A percentile compares a stretch with the other conserved stretches of the same genome.
Evolutionary conservation across 2,888 invertebrate species (phyloP).

Genomic region (Omphaloscelis lunosa): DNA sequence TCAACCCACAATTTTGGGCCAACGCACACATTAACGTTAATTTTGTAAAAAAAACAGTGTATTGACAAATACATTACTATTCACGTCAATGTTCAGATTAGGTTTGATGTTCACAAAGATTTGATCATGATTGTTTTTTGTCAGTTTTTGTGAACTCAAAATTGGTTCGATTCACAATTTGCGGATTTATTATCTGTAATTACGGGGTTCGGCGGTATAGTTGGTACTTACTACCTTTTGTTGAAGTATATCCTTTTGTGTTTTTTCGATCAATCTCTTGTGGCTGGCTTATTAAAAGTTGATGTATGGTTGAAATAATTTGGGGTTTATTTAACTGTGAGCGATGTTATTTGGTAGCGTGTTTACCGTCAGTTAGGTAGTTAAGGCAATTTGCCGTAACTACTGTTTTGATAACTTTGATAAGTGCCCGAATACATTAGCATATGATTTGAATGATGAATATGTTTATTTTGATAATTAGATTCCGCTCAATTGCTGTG

Average conservation of each 20-base stretch:
- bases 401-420: conserved; percentile 64
- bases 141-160: conserved; percentile 58
- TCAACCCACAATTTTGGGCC: conserved; percentile 35
- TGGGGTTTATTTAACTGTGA: conserved; percentile 31
- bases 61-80: conserved; percentile 56
- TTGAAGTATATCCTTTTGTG: conserved; percentile 62
- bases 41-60: conserved; percentile 55
- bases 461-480: conserved; percentile 47
- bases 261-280: conserved; percentile 70
- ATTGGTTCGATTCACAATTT: conserved; percentile 73
- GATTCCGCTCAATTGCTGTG: conserved; percentile 1
- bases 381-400: conserved; percentile 58
- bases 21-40: conserved; percentile 58
- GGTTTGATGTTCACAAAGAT: conserved; percentile 64
- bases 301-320: conserved; percentile 57
- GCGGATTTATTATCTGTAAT: conserved; percentile 85
- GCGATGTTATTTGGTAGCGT: conserved; percentile 23
- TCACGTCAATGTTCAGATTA: conserved; percentile 55
- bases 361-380: conserved; percentile 19
- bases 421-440: conserved; percentile 62
- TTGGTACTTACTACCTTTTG: conserved; percentile 58
- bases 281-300: conserved; percentile 53
- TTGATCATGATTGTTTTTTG: conserved; percentile 63
- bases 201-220: conserved; percentile 73
- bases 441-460: conserved; percentile 60